Conservation (phyloP, 2,888 invertebrate genomes). For the Leucania comma region DNA sequence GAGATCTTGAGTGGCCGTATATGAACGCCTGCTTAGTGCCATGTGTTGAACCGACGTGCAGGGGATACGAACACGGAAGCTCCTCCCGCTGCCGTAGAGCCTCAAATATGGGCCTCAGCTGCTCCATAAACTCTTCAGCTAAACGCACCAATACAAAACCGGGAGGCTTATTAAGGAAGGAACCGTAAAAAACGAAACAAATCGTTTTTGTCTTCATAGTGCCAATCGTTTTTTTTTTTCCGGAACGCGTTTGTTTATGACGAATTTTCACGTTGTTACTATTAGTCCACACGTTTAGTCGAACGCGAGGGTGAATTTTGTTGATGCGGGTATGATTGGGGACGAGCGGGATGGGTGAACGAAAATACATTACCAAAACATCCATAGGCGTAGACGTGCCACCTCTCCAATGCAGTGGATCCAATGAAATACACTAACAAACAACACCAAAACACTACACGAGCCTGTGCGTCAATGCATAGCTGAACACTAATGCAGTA, state of each 20-base stretch:
- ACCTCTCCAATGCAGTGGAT: slow-evolving; percentile 90
- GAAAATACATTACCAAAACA: slow-evolving; percentile 88
- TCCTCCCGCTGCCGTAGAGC: slow-evolving; percentile 97
- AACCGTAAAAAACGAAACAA: slow-evolving; percentile 75
- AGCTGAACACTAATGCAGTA: slow-evolving; percentile 89
- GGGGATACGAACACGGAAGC: slow-evolving; percentile 97
- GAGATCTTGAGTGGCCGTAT: slow-evolving; percentile 92
- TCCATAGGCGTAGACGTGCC: slow-evolving; percentile 89
- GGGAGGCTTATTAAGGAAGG: slow-evolving; percentile 85
- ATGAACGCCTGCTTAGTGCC: slow-evolving; percentile 91
- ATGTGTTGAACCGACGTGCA: slow-evolving; percentile 95
- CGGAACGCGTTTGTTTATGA: slow-evolving; percentile 78
- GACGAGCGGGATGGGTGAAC: slow-evolving; percentile 84
- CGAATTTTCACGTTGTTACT: slow-evolving; percentile 79
- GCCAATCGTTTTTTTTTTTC: slow-evolving; percentile 85
- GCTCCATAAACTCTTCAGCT: slow-evolving; percentile 98
- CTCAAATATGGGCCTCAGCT: slow-evolving; percentile 99
- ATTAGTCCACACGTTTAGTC: slow-evolving; percentile 86
- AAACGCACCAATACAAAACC: slow-evolving; percentile 89
- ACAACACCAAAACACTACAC: slow-evolving; percentile 90
- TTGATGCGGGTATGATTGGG: slow-evolving; percentile 82
- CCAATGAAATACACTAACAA: slow-evolving; percentile 86
- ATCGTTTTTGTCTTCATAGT: slow-evolving; percentile 85
- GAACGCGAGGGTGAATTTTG: slow-evolving; percentile 79
- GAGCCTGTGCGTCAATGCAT: slow-evolving; percentile 88